phyloP scores from a whole-genome alignment of 2,113 vertebrate species.

The Carettochelys insculpta region DNA sequence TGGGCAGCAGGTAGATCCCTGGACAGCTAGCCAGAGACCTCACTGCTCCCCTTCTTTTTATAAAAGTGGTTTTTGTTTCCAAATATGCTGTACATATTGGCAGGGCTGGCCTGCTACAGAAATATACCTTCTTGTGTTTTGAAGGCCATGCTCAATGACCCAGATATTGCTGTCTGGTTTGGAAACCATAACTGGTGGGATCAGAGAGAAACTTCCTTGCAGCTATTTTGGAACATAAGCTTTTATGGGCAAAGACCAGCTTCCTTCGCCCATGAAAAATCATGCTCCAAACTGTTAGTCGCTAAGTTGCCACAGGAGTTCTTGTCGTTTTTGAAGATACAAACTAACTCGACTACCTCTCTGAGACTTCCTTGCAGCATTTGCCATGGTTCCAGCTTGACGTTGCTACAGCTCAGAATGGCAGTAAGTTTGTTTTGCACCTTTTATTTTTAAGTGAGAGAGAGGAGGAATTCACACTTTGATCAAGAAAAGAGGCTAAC shows the following conservation, averaged over 20 bases:
- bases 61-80: neutral
- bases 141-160: constrained; percentile 61
- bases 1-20: neutral
- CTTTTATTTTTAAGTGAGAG: neutral
- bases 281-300: no score
- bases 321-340: no score
- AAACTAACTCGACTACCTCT: no score
- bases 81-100: constrained; percentile 64
- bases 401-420: neutral
- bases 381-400: neutral
- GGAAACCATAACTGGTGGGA: constrained; percentile 64
- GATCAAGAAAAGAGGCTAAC: neutral
- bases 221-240: no score
- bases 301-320: no score
- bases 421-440: accelerated
- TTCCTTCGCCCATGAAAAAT: no score
- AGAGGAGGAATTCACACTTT: neutral
- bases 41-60: no score
- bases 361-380: constrained; percentile 2
- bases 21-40: neutral
- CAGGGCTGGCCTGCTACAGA: constrained; percentile 66
- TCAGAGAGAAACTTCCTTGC: constrained; percentile 4
- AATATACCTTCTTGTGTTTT: constrained; percentile 63
- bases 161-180: constrained; percentile 67
- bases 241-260: no score